phyloP scores from a whole-genome alignment of 1,140 invertebrate species.

The Leptopilina boulardi region DNA sequence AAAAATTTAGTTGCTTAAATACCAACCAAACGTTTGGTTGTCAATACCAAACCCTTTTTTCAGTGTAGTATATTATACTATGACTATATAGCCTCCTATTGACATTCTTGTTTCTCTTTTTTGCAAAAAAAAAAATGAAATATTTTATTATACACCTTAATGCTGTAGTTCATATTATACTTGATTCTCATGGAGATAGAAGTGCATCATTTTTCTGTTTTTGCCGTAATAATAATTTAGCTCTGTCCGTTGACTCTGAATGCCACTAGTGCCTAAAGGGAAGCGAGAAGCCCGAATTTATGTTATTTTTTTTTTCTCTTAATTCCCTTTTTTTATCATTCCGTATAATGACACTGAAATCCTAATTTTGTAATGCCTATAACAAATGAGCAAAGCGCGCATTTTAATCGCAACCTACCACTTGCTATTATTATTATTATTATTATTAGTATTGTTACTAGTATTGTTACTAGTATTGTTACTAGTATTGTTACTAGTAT shows the following conservation, averaged over 20 bases:
- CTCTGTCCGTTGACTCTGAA: constrained; percentile 44
- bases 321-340: background rate
- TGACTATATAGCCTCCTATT: no score
- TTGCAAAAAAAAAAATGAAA: background rate
- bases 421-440: no score
- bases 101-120: no score
- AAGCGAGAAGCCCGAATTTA: background rate
- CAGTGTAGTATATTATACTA: no score
- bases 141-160: constrained; percentile 3
- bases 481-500: no score
- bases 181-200: constrained; percentile 59
- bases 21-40: no score
- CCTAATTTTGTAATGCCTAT: background rate
- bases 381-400: background rate
- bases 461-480: no score
- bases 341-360: background rate
- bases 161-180: background rate
- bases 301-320: background rate
- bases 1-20: no score
- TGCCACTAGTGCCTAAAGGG: background rate
- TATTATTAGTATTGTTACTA: no score
- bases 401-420: background rate
- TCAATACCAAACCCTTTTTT: no score
- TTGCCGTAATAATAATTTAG: constrained; percentile 70
- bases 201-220: constrained; percentile 48